These are phyloP conservation scores for Mantis religiosa DNA, from an alignment of 2,888 invertebrate species.

Conservation along the genomic window DNA sequence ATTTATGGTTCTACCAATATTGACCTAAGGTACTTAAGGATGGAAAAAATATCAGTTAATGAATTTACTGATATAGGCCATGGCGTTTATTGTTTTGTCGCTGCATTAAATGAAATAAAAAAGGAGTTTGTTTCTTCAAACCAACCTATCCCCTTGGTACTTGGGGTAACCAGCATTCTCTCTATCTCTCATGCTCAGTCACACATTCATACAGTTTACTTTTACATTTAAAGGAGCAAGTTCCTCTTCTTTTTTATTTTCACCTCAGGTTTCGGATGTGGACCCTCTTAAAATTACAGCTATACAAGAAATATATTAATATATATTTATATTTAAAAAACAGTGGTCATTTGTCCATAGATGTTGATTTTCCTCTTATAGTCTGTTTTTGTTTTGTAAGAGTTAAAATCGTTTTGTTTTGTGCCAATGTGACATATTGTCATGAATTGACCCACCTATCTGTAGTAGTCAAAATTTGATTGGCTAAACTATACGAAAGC, in stretches of 20 bases:
- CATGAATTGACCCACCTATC: background rate
- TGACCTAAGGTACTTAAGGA: too few species aligned
- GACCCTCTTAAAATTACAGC: constrained; percentile 9
- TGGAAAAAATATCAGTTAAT: too few species aligned
- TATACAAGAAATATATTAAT: background rate
- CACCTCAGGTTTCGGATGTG: background rate
- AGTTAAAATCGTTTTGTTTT: background rate
- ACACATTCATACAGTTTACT: background rate
- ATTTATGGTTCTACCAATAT: too few species aligned
- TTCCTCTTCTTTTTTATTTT: background rate
- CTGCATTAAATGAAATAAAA: background rate
- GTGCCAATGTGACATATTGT: constrained; percentile 9
- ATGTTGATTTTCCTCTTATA: background rate
- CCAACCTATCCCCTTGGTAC: background rate
- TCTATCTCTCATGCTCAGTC: background rate
- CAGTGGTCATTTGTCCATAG: background rate
- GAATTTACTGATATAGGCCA: background rate
- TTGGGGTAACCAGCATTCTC: background rate
- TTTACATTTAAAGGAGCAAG: background rate
- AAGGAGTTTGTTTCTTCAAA: background rate
- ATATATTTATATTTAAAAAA: background rate
- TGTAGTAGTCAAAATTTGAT: constrained; percentile 3
- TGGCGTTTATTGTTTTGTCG: background rate
- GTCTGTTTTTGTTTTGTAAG: background rate
- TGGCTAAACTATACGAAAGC: background rate